Conservation (phyloP, 2,888 invertebrate genomes). For the Eutolmus rufibarbis region DNA sequence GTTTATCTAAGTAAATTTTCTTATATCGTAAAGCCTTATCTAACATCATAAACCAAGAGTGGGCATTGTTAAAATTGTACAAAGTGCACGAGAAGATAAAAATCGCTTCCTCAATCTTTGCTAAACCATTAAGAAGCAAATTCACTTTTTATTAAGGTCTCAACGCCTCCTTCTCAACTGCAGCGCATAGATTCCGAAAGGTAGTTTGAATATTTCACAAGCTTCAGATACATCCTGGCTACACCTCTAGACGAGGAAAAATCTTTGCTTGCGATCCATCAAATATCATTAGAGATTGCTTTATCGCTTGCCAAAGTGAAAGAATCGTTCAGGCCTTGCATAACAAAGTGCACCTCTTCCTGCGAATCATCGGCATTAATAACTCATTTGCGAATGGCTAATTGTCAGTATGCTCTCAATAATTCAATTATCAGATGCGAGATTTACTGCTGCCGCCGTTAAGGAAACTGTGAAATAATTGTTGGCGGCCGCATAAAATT, state of each 20-base stretch:
- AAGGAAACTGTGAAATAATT: neutral
- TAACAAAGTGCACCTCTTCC: neutral
- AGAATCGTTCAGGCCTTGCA: neutral
- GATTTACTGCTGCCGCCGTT: neutral
- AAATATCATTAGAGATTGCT: neutral
- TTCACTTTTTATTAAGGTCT: neutral
- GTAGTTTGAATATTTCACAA: neutral
- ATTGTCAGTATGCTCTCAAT: conserved; percentile 25
- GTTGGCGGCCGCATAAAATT: neutral
- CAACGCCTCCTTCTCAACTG: neutral
- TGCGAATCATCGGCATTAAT: conserved; percentile 13
- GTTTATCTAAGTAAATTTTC: too few relatives aligned
- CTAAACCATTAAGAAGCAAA: neutral
- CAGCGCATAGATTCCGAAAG: neutral
- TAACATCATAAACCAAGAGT: neutral
- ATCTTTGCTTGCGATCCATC: neutral
- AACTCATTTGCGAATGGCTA: conserved; percentile 6
- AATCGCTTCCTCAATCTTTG: neutral
- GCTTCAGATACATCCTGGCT: neutral
- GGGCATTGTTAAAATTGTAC: neutral
- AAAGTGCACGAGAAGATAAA: neutral
- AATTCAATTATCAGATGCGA: conserved; percentile 32
- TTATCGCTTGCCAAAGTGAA: neutral
- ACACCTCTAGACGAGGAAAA: neutral
- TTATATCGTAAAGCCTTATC: neutral